Percentiles rank a stretch among this genome's conserved stretches.
Conservation (phyloP, 2,888 invertebrate genomes). For the Drosophila suboccidentalis region DNA sequence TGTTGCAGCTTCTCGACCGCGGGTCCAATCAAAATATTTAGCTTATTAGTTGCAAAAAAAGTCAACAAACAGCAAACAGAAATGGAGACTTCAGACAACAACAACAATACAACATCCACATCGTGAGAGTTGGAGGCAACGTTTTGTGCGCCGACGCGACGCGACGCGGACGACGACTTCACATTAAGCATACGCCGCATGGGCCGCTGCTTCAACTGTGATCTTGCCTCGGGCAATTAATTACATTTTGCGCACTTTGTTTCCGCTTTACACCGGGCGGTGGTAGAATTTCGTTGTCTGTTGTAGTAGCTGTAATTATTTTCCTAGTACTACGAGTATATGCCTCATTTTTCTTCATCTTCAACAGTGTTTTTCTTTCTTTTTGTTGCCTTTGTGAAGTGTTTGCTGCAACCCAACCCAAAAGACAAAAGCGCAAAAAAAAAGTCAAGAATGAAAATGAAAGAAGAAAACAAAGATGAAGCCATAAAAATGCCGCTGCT, state of each 20-base stretch:
- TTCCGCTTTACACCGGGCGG: constrained; percentile 68
- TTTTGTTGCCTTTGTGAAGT: constrained; percentile 2
- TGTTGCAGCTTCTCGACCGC: constrained; percentile 39
- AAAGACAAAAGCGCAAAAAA: constrained; percentile 36
- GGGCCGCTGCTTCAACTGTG: constrained; percentile 22
- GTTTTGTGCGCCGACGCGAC: constrained; percentile 45
- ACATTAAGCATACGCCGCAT: constrained; percentile 61
- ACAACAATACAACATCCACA: constrained; percentile 1
- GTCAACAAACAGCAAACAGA: constrained; percentile 55
- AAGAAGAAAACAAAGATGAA: constrained; percentile 55
- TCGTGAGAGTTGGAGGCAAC: constrained; percentile 47
- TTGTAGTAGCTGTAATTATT: constrained; percentile 55
- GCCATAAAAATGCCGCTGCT: constrained; percentile 77
- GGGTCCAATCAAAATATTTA: constrained; percentile 73
- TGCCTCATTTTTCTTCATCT: constrained; percentile 35
- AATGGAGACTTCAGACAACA: constrained; percentile 23
- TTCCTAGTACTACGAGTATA: constrained; percentile 33
- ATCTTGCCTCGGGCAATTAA: constrained; percentile 63
- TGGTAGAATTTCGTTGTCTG: constrained; percentile 64
- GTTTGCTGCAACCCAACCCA: constrained; percentile 19
- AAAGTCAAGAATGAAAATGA: constrained; percentile 21
- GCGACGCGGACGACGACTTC: constrained; percentile 21
- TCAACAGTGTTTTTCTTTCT: constrained; percentile 10
- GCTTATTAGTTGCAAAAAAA: constrained; percentile 73
- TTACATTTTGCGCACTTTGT: constrained; percentile 80